Percentiles rank a stretch among this genome's conserved stretches.
phyloP scores from a whole-genome alignment of 2,888 invertebrate species.

The Drosophila antonietae region DNA sequence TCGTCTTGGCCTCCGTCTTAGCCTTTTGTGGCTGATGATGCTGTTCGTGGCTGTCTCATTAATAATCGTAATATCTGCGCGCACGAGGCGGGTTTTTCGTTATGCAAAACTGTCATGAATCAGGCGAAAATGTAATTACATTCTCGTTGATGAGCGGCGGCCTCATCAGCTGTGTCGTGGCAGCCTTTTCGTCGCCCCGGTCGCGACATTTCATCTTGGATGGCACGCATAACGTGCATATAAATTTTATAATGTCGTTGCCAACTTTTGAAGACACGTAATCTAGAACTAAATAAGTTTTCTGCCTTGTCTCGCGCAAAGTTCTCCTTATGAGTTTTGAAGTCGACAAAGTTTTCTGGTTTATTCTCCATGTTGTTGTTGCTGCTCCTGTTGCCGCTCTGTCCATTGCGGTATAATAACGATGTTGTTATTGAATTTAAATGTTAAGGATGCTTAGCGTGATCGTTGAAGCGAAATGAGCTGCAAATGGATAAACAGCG shows the following conservation, averaged over 20 bases:
- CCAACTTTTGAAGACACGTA: constrained; percentile 71
- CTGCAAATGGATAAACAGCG: constrained; percentile 26
- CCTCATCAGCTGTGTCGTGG: constrained; percentile 37
- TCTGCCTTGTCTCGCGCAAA: constrained; percentile 46
- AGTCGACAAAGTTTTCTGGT: constrained; percentile 27
- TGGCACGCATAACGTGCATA: constrained; percentile 75
- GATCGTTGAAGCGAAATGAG: constrained; percentile 33
- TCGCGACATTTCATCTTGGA: constrained; percentile 69
- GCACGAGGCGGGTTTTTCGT: constrained; percentile 53
- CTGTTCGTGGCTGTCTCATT: constrained; percentile 66
- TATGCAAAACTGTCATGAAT: constrained; percentile 80
- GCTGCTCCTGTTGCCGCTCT: constrained; percentile 19
- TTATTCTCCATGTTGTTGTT: not conserved
- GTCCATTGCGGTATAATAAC: constrained; percentile 34
- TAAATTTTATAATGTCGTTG: constrained; percentile 75
- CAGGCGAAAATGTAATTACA: constrained; percentile 77
- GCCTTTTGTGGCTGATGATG: constrained; percentile 52
- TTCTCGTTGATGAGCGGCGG: constrained; percentile 69
- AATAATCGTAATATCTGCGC: constrained; percentile 71
- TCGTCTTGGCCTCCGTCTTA: constrained; percentile 8
- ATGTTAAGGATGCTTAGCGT: constrained; percentile 28
- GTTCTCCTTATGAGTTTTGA: constrained; percentile 57
- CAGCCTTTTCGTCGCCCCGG: constrained; percentile 7
- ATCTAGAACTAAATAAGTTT: constrained; percentile 74
- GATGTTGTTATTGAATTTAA: constrained; percentile 67